Evolutionary conservation across 2,888 invertebrate species (phyloP), one percentile per base, ranked within the genome.

Genomic region (Chesias legatella): DNA sequence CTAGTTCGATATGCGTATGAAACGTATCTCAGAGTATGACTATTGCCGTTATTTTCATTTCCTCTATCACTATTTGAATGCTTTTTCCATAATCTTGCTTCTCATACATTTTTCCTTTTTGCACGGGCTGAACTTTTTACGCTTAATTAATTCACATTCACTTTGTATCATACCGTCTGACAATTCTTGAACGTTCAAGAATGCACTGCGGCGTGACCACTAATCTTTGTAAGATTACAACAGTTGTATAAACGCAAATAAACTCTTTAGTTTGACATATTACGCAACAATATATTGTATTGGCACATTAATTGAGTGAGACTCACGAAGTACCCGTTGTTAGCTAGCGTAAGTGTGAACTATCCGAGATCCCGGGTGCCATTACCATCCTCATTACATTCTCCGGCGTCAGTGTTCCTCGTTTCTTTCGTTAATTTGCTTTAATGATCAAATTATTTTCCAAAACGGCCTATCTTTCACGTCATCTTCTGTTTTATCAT

Each of bases 401-500:
- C 52, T 66, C 65, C 62, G 65, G 67, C 67, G 76, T 75, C 74
- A 75, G 64, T 73, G 72, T 77, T 73, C 73, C 73, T 66, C 63
- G 63, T 60, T 56, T 26, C 35, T 77, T 78, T 68, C 62, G 60
- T 86, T 84, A 65, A 68, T 79, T 84, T 82, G 85, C 85, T 82
- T 84, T 78, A 76, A 64, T 69, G 60, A 71, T 75, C 76, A 74
- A 74, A 63, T 80, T 86, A 62, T 77, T 85, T 85, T 86, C 88
- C 90, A 90, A 90, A 90, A 89, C 88, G 88, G 85, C 86, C 88
- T 88, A 88, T 88, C 81, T 70, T 73, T 78, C 76, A 80, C 72
- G 66, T 74, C 80, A 81, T 82, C 73, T 80, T 77, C 59, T 72
- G 73, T 71, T 71, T 58, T 76, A 65, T 80, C 66, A 67, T 78